These are phyloP conservation scores for Eucera pruinosa DNA, from an alignment of 2,888 invertebrate genomes.

Conservation along the genomic window DNA sequence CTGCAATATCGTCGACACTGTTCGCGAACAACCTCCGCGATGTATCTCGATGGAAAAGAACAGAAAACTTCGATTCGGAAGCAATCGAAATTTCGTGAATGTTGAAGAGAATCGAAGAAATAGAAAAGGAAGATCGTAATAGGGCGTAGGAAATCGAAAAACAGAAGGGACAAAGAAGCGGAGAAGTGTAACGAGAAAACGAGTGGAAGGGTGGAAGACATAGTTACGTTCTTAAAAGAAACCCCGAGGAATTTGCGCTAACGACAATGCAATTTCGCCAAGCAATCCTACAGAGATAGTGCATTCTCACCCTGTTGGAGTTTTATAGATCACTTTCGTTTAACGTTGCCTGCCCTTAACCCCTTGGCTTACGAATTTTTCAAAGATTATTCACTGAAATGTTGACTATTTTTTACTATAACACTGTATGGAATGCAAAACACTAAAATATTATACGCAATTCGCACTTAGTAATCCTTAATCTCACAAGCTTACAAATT, in stretches of 20 bases:
- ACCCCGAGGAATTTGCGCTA: conserved; percentile 48
- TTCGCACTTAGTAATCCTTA: too few species aligned
- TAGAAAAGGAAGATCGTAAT: not conserved
- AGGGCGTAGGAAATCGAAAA: not conserved
- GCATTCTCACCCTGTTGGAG: not conserved
- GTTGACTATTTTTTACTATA: too few species aligned
- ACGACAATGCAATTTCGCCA: conserved; percentile 58
- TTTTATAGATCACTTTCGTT: not conserved
- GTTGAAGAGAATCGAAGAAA: conserved; percentile 1
- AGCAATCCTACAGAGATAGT: conserved; percentile 28
- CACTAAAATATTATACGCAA: too few species aligned
- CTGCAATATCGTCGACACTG: conserved; percentile 18
- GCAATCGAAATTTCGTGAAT: conserved; percentile 28
- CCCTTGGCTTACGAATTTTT: too few species aligned
- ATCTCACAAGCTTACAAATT: too few species aligned
- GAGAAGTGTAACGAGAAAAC: not conserved
- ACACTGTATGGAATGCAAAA: too few species aligned
- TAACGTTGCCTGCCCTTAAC: too few species aligned
- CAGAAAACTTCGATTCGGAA: not conserved
- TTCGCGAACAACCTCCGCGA: not conserved
- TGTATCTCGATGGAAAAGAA: not conserved
- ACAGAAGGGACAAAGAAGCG: conserved; percentile 11
- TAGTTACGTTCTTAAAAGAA: conserved; percentile 29
- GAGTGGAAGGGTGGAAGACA: conserved; percentile 15
- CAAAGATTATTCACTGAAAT: too few species aligned